Evolutionary conservation across 2,113 vertebrate species (phyloP).

Genomic region (Meriones unguiculatus): DNA sequence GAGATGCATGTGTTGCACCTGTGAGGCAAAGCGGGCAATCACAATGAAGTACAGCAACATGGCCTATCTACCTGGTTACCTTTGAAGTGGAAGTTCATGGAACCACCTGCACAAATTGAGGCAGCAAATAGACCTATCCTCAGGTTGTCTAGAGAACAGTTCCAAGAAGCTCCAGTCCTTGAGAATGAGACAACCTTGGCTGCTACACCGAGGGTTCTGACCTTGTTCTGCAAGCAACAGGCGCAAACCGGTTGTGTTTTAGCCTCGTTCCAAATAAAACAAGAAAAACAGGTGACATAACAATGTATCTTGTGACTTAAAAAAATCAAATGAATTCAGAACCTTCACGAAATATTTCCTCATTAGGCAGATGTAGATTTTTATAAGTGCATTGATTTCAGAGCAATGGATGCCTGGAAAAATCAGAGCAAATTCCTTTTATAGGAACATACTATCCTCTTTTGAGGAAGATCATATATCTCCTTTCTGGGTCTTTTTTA

Average conservation of each 20-base stretch:
- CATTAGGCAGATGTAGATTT: background rate
- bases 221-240: background rate
- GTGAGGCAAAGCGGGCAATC: background rate
- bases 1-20: background rate
- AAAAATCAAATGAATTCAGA: background rate
- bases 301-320: background rate
- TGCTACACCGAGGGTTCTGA: background rate
- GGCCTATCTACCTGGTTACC: background rate
- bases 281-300: background rate
- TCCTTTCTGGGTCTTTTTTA: background rate
- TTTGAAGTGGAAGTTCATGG: background rate
- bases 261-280: conserved; percentile 22
- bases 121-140: background rate
- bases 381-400: background rate
- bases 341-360: background rate
- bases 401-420: background rate
- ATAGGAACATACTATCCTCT: background rate
- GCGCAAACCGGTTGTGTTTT: background rate
- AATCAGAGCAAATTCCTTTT: background rate
- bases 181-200: background rate
- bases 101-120: background rate
- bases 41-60: background rate
- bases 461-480: background rate
- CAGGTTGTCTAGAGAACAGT: background rate
- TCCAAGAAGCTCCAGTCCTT: background rate